Base-by-base conservation (phyloP, 1,140 invertebrate genomes). In the Drosophila lini region DNA sequence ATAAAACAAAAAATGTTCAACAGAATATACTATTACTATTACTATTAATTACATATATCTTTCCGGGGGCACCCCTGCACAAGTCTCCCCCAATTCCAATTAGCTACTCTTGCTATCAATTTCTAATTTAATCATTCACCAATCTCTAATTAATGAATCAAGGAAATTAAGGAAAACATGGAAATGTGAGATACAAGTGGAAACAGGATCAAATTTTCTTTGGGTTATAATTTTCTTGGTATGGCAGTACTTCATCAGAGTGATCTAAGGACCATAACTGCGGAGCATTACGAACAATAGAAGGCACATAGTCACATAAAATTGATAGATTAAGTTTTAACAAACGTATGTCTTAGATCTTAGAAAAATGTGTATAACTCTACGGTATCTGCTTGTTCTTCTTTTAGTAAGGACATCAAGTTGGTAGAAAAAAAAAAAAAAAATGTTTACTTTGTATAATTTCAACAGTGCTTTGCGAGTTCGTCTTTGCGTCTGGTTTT, bases 381-480 rank as follows among this genome's bases (percentile, higher is more conserved):
- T 60, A 60, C 32, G 10, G 6, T 25, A 9, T 36, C 28, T 9
- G 3, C 11, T 28, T 28, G 19, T 15, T 38, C 13, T 45, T 13
- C 31, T 19, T 3, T 31, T 31, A n/a, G 22, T 25, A 62, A 40
- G 31, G 57, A 13, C 67, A 53, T 40, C 19, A 11, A 68, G 28
- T 47, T 65, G n/a, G 3, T 34, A 42, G 15, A 38, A 48, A 71
- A 42, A 71, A 73, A 50, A 48, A 9, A n/a, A 19, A 38, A 11
- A 11, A n/a, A 38, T 31, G 31, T 34, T 40, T 64, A 31, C 10
- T 22, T 47, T 48, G 41, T 71, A 77, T 44, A 68, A 38, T 42
- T 68, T 31, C 74, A 68, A 68, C 60, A 74, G 69, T 74, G 57
- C 57, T 36, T 48, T 73, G 53, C 42, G 69, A 70, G 42, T 70